Evolutionary conservation across 2,113 vertebrate genomes (phyloP).

Genomic region (Mesembrinibis cayennensis): DNA sequence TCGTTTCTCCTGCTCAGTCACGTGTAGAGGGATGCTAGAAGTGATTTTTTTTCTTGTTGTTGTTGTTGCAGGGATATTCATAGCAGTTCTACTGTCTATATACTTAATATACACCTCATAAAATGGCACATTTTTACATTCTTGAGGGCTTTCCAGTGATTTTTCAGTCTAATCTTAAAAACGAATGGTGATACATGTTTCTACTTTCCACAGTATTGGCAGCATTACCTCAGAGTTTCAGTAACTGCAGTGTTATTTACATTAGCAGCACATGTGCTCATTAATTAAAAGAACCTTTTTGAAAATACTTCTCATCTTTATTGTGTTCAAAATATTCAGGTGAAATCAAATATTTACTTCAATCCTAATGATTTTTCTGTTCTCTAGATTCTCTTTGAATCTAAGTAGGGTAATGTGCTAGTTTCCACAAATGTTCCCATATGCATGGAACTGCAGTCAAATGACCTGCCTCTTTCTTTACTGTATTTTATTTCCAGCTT

Average conservation of each 20-base stretch:
- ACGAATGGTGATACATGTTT: background rate
- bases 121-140: background rate
- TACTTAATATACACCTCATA: background rate
- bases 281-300: background rate
- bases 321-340: too few species aligned
- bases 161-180: background rate
- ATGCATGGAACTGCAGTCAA: constrained; percentile 28
- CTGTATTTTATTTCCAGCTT: background rate
- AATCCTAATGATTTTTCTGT: too few species aligned
- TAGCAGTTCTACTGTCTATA: background rate
- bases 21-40: background rate
- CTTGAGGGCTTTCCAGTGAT: background rate
- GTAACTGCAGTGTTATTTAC: background rate
- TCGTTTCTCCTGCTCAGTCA: background rate
- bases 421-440: constrained; percentile 48
- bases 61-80: background rate
- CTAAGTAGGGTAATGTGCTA: too few species aligned
- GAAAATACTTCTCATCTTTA: too few species aligned
- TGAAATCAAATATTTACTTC: too few species aligned
- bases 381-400: too few species aligned
- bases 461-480: constrained; percentile 19
- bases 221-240: background rate
- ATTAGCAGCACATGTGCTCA: background rate
- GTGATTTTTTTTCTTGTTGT: background rate
- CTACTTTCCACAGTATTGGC: background rate